These are phyloP conservation scores for Actinia equina DNA, from an alignment of 64 coral and sea anemone species.

Conservation along the genomic window DNA sequence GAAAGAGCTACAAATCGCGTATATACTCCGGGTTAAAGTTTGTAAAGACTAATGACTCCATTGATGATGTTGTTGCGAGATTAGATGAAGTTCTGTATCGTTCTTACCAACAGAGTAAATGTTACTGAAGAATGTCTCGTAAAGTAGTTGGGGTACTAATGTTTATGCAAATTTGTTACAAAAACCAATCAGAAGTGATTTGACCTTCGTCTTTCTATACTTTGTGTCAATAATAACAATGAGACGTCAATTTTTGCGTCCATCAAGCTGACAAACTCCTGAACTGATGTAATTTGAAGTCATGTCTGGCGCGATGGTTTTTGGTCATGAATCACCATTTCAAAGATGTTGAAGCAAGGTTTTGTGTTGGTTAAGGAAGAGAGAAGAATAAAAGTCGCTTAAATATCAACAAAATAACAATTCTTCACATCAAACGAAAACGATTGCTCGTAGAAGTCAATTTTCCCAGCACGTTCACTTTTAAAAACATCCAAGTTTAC, in stretches of 20 bases:
- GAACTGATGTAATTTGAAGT: neutral
- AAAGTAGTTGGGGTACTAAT: neutral
- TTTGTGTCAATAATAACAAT: constrained; percentile 7
- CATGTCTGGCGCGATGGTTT: neutral
- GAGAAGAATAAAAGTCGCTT: neutral
- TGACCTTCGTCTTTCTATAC: neutral
- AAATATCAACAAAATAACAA: too few relatives aligned
- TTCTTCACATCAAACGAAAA: neutral
- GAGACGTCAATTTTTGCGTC: neutral
- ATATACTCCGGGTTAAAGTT: neutral
- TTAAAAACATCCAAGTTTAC: neutral
- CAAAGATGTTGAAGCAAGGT: neutral
- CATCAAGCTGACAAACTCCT: neutral
- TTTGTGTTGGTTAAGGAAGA: neutral
- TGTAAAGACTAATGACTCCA: neutral
- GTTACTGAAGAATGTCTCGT: neutral
- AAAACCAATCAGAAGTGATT: neutral
- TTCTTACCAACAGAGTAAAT: neutral
- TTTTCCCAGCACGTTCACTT: neutral
- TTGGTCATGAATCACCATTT: neutral
- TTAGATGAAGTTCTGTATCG: neutral
- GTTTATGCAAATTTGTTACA: constrained; percentile 8
- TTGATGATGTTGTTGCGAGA: neutral
- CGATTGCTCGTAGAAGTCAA: neutral
- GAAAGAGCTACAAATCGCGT: neutral